phyloP scores from a whole-genome alignment of 2,888 invertebrate genomes.

The Eristalis arbustorum region DNA sequence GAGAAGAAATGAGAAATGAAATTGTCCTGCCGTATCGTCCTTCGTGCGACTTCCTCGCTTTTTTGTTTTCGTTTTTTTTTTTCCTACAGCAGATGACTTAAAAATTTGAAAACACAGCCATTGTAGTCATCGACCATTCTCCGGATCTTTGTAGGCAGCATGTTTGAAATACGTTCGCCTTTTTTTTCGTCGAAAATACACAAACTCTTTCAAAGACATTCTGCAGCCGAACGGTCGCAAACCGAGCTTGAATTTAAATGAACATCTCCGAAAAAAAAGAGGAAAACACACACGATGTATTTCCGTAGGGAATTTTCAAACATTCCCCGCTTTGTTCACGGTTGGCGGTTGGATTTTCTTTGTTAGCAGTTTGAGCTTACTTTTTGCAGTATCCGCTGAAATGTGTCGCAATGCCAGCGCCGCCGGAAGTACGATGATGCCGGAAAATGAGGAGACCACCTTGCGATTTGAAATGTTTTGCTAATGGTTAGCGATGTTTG shows the following conservation, averaged over 20 bases:
- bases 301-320: constrained; percentile 50
- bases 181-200: constrained; percentile 14
- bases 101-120: constrained; percentile 24
- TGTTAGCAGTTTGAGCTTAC: constrained; percentile 6
- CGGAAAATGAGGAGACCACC: neutral
- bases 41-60: constrained; percentile 57
- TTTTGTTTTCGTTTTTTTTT: constrained; percentile 42
- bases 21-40: constrained; percentile 58
- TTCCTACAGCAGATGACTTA: constrained; percentile 28
- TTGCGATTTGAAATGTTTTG: constrained; percentile 1
- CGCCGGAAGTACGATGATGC: constrained; percentile 21
- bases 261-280: constrained; percentile 15
- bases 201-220: constrained; percentile 65
- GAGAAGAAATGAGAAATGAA: constrained; percentile 48
- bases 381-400: constrained; percentile 9
- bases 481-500: constrained; percentile 12
- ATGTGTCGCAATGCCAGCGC: constrained; percentile 20
- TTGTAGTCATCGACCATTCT: constrained; percentile 54
- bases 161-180: constrained; percentile 13
- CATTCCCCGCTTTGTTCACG: constrained; percentile 5
- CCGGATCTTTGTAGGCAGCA: constrained; percentile 55
- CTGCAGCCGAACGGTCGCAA: neutral
- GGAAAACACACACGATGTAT: constrained; percentile 1
- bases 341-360: constrained; percentile 4
- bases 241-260: constrained; percentile 33